A percentile compares a stretch with the other conserved stretches of the same genome.
phyloP scores from a whole-genome alignment of 2,888 invertebrate genomes.

The Trachelus tabidus region DNA sequence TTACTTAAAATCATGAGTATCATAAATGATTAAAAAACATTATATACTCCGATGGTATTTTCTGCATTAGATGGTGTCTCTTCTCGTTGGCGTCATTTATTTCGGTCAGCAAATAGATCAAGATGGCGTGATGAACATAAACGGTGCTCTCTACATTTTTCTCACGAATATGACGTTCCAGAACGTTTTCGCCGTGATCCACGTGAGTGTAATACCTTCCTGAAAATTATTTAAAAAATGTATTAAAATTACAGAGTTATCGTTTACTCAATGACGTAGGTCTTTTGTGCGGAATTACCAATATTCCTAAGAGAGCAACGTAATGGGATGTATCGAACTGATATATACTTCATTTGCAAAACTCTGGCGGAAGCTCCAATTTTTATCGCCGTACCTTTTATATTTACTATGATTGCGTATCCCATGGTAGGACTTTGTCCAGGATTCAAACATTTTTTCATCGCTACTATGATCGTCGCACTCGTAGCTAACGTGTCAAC shows the following conservation, averaged over 20 bases:
- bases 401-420: slow-evolving; percentile 87
- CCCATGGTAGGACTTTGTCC: slow-evolving; percentile 89
- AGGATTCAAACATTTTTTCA: slow-evolving; percentile 76
- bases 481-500: slow-evolving; percentile 90
- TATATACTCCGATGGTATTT: slow-evolving; percentile 17
- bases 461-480: slow-evolving; percentile 78
- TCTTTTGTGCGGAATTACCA: slow-evolving; percentile 89
- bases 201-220: slow-evolving; percentile 72
- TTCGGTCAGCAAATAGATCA: slow-evolving; percentile 84
- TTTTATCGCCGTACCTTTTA: slow-evolving; percentile 83
- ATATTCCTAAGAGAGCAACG: slow-evolving; percentile 90
- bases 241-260: background rate
- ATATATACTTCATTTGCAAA: slow-evolving; percentile 92
- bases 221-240: background rate
- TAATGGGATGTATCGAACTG: slow-evolving; percentile 91
- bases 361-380: slow-evolving; percentile 90
- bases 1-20: background rate
- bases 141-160: slow-evolving; percentile 90
- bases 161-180: slow-evolving; percentile 94
- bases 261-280: slow-evolving; percentile 67
- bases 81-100: slow-evolving; percentile 90
- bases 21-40: background rate
- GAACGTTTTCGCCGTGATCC: slow-evolving; percentile 94
- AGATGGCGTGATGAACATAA: slow-evolving; percentile 94
- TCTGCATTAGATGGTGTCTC: slow-evolving; percentile 81